Evolutionary conservation across 2,888 invertebrate genomes (phyloP).

Genomic region (Coleophora flavipennella): DNA sequence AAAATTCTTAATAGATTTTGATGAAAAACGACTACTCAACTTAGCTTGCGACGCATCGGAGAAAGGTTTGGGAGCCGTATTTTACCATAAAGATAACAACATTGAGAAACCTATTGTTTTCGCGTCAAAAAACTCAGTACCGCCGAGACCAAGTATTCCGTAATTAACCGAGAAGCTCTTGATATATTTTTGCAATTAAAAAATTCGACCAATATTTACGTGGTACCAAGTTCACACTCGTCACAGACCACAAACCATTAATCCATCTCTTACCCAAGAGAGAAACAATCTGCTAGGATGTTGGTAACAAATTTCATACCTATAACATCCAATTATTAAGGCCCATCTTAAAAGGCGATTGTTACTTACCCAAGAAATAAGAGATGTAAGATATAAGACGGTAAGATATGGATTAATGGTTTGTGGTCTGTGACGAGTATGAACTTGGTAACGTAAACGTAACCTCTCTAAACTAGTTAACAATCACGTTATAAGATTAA

Average conservation of each 20-base stretch:
- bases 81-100: slow-evolving; percentile 4
- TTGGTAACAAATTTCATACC: not conserved
- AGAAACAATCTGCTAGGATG: slow-evolving; percentile 6
- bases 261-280: slow-evolving; percentile 6
- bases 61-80: slow-evolving; percentile 5
- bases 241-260: too few species aligned
- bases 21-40: slow-evolving; percentile 3
- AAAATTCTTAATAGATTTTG: slow-evolving; percentile 7
- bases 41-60: slow-evolving; percentile 5
- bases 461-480: too few species aligned
- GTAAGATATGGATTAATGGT: too few species aligned
- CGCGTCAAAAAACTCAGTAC: slow-evolving; percentile 6
- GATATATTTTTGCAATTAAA: slow-evolving; percentile 10
- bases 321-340: slow-evolving; percentile 1
- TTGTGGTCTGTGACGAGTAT: too few species aligned
- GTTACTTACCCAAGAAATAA: too few species aligned
- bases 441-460: too few species aligned
- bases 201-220: slow-evolving; percentile 9
- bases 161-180: slow-evolving; percentile 9
- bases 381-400: slow-evolving; percentile 3
- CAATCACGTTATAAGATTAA: too few species aligned
- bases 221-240: too few species aligned
- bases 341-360: too few species aligned
- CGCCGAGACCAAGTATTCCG: slow-evolving; percentile 9
- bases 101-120: slow-evolving; percentile 6